Base-by-base conservation (phyloP, 2,888 invertebrate species). In the Tetheella fluctuosa region DNA sequence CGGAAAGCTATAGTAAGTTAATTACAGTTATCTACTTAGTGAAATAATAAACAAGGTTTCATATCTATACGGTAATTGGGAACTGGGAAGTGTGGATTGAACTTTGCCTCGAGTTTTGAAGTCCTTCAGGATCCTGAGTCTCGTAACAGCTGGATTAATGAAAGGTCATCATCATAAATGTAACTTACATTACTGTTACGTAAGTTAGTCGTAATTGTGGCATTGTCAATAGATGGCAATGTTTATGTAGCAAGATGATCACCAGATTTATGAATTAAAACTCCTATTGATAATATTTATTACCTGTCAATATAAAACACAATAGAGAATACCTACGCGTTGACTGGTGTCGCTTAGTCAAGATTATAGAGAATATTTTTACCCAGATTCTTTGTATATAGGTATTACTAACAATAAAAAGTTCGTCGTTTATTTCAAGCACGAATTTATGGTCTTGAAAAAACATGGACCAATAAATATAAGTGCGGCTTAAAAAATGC, bases 401-500 rank as follows among this genome's bases (percentile, higher is more conserved):
- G n/a, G n/a, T n/a, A n/a, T n/a, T n/a, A n/a, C n/a, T n/a, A n/a
- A n/a, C n/a, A n/a, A n/a, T n/a, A n/a, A n/a, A n/a, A n/a, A n/a
- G n/a, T n/a, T n/a, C n/a, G n/a, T n/a, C n/a, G n/a, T 48, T 20
- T 54, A 54, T 30, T 54, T 28, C n/a, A 54, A 15, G 25, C n/a
- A n/a, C 4, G 28, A 54, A 25, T 54, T 6, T 54, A 54, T 48
- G n/a, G 30, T 54, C n/a, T 34, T 15, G 20, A 34, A 34, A 17
- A 37, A 48, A 52, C 55, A 56, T 62, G 48, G 64, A 68, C 68
- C 74, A 77, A 81, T 78, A 78, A 81, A 80, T 80, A 10, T 48
- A 48, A 48, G 48, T 48, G 48, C 48, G 81, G 79, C 78, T 83
- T 79, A 79, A 77, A 77, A 76, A 79, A 83, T 85, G 84, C 80